Evolutionary conservation across 2,797 vertebrate species (phyloP).

Genomic region (Parotocinclus haroldoi): DNA sequence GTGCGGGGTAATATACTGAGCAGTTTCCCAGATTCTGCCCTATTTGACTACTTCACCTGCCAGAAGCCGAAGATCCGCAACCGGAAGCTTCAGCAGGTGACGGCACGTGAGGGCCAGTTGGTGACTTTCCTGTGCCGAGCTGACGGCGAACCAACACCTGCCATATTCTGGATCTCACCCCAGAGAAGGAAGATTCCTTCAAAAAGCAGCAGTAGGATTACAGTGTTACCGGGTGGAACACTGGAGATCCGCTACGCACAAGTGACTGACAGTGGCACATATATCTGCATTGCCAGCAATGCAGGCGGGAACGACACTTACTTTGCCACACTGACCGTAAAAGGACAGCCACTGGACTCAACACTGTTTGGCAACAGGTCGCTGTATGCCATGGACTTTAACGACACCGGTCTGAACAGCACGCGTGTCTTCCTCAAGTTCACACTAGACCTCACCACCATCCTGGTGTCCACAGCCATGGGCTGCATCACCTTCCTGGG

Average conservation of each 20-base stretch:
- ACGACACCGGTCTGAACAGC: constrained; percentile 86
- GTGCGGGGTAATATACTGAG: constrained; percentile 87
- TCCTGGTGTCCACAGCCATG: constrained; percentile 97
- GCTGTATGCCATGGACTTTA: constrained; percentile 77
- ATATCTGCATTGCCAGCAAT: constrained; percentile 97
- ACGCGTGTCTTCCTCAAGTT: constrained; percentile 89
- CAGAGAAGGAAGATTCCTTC: constrained; percentile 83
- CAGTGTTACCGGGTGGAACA: constrained; percentile 84
- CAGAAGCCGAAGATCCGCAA: constrained; percentile 94
- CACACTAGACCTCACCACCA: constrained; percentile 94
- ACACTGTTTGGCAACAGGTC: constrained; percentile 80
- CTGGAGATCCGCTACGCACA: constrained; percentile 87
- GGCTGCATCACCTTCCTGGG: constrained; percentile 98
- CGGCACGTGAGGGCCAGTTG: constrained; percentile 79
- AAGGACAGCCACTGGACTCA: constrained; percentile 68
- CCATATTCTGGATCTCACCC: constrained; percentile 92
- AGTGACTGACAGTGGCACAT: constrained; percentile 91
- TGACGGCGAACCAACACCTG: constrained; percentile 86
- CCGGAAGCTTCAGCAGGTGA: constrained; percentile 86
- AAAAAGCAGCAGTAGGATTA: constrained; percentile 77
- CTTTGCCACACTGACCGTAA: constrained; percentile 88
- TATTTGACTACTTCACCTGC: constrained; percentile 96
- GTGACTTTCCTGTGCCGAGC: constrained; percentile 90
- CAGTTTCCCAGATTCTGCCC: constrained; percentile 85
- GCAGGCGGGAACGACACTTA: constrained; percentile 96